Conservation (phyloP, 2,113 vertebrate genomes). For the Nibea coibor region DNA sequence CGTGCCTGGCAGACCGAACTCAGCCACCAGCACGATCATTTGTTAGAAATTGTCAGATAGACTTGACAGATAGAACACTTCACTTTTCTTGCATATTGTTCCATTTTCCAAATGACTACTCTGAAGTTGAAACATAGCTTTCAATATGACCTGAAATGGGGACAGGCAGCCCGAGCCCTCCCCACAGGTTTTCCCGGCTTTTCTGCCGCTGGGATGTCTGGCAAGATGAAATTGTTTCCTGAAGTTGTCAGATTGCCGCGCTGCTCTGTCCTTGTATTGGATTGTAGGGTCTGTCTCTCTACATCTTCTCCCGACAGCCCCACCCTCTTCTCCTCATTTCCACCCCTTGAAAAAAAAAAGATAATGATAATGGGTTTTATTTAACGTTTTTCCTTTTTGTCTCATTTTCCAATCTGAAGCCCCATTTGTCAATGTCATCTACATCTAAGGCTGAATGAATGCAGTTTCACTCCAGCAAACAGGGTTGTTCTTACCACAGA, state of each 20-base stretch:
- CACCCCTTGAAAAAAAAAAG: slow-evolving; percentile 67
- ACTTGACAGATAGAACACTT: slow-evolving; percentile 1
- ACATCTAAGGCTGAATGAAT: slow-evolving; percentile 72
- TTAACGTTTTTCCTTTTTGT: slow-evolving; percentile 81
- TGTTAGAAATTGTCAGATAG: slow-evolving; percentile 37
- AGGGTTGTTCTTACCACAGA: slow-evolving; percentile 75
- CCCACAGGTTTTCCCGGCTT: slow-evolving; percentile 43
- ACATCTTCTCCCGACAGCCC: slow-evolving; percentile 68
- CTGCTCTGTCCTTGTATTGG: slow-evolving; percentile 64
- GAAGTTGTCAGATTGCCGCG: slow-evolving; percentile 74
- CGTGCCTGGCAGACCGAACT: background rate
- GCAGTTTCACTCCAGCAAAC: slow-evolving; percentile 74
- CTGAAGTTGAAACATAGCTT: slow-evolving; percentile 49
- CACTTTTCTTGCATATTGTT: slow-evolving; percentile 47
- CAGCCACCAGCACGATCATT: slow-evolving; percentile 13
- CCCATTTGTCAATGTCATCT: slow-evolving; percentile 81
- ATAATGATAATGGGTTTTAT: slow-evolving; percentile 78
- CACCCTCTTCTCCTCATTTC: slow-evolving; percentile 71
- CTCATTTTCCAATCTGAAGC: slow-evolving; percentile 77
- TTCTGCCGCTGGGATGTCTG: slow-evolving; percentile 62
- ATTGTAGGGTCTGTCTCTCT: slow-evolving; percentile 64
- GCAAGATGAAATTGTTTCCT: slow-evolving; percentile 76
- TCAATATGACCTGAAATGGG: slow-evolving; percentile 46
- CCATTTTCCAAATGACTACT: slow-evolving; percentile 56
- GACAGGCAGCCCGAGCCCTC: slow-evolving; percentile 29